Evolutionary conservation across 2,113 vertebrate species (phyloP), one percentile per base, ranked within the genome.

Genomic region (Tamias sibiricus): DNA sequence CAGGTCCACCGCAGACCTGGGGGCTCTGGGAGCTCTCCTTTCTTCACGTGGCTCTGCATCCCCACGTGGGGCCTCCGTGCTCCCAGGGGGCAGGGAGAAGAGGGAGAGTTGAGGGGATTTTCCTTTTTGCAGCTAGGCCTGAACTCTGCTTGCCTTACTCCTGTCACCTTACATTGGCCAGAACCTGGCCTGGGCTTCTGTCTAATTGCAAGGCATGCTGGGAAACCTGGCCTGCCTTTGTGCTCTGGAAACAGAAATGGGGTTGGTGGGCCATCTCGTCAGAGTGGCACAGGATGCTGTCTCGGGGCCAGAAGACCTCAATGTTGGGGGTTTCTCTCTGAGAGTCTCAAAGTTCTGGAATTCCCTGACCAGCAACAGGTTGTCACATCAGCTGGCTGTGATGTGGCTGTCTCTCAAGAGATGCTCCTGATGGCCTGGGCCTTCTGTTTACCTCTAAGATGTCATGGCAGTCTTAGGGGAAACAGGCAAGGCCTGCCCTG

Each of bases 61-160:
- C 52, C 17, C n/a, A 16, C 8, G 0, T 2, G 8, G 3, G 44
- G 44, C 54, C 54, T 22, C 37, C 66, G 14, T 2, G 0, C 17
- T 71, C 37, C 79, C 11, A 66, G 20, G 22, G 28, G 30, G 49
- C 40, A 37, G 22, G 3, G 19, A 35, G 28, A 44, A 2, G 14
- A 42, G 52, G 12, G 54, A n/a, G 32, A 9, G n/a, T 22, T 3
- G 37, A 8, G n/a, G 44, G 3, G 10, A 16, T 19, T 22, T 24
- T 11, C 35, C 42, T 47, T 37, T 20, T 0, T 3, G 12, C 17
- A 8, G 59, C 64, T 19, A 11, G 35, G 2, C n/a, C 8, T 30
- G 28, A 54, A 47, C 1, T 0, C 3, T 20, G 49, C 24, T 54
- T 37, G 44, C 9, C 40, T 52, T 69, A 14, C 20, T 35, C 37